These are phyloP conservation scores for Oscarella lobularis DNA, from an alignment of 37 sponge, comb jelly and placozoan species.

Conservation along the genomic window DNA sequence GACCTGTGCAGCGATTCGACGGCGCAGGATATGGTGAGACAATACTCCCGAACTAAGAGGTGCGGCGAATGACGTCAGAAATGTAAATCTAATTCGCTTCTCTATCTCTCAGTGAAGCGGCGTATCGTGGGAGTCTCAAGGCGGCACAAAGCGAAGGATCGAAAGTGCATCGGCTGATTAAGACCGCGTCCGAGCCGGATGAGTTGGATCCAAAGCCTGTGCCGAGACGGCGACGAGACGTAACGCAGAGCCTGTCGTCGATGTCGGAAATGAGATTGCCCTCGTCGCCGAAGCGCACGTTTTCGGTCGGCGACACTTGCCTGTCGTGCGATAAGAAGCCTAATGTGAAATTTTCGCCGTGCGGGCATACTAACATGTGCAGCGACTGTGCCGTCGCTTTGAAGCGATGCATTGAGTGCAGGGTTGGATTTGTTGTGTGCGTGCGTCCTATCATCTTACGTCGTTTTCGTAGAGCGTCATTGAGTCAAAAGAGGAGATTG, in stretches of 20 bases:
- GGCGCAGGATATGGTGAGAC: constrained; percentile 7
- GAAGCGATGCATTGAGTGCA: not conserved
- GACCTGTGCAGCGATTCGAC: constrained; percentile 41
- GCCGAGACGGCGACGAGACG: no score
- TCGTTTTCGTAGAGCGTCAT: not conserved
- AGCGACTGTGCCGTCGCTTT: not conserved
- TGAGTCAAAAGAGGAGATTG: not conserved
- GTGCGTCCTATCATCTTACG: no score
- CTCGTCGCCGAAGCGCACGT: no score
- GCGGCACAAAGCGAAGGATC: no score
- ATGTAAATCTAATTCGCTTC: not conserved
- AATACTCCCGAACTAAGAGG: not conserved
- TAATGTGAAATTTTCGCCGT: not conserved
- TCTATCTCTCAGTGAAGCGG: not conserved
- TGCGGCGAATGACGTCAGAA: not conserved
- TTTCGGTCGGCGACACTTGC: not conserved
- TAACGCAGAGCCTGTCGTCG: no score
- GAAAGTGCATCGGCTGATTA: no score
- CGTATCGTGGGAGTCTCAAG: no score
- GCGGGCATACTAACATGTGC: constrained; percentile 1
- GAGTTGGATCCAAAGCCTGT: no score
- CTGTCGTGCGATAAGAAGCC: not conserved
- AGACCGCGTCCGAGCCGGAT: no score
- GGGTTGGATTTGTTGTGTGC: no score
- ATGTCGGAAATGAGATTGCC: no score